phyloP scores from a whole-genome alignment of 2,113 vertebrate genomes.

The Amblyornis subalaris region DNA sequence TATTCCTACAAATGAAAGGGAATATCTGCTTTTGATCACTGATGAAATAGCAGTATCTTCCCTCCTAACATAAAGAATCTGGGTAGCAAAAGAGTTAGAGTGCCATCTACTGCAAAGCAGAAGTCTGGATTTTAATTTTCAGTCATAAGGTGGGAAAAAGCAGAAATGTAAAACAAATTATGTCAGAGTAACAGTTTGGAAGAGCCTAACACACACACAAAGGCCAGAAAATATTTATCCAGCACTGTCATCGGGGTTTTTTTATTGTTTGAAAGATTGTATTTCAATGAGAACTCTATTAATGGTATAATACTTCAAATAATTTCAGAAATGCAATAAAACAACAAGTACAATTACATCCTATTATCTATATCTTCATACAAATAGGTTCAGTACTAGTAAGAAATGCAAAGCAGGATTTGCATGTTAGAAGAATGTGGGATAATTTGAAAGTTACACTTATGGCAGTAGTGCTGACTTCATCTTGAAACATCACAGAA shows the following conservation, averaged over 20 bases:
- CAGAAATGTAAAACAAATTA: background rate
- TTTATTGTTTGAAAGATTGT: background rate
- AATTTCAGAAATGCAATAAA: background rate
- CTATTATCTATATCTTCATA: background rate
- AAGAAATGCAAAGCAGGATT: background rate
- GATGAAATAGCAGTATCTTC: background rate
- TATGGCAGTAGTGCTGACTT: background rate
- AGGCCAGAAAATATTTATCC: background rate
- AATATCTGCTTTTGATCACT: background rate
- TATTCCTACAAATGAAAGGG: background rate
- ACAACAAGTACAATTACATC: background rate
- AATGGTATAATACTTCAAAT: background rate
- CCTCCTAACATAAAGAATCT: background rate
- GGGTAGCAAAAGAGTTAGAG: background rate
- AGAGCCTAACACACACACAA: background rate
- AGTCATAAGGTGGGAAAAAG: background rate
- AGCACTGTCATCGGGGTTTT: background rate
- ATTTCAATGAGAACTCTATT: background rate
- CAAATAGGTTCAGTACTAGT: background rate
- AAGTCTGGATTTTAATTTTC: background rate
- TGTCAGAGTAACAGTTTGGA: background rate
- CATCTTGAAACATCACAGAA: background rate
- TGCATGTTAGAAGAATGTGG: background rate
- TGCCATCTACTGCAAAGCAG: slow-evolving; percentile 21
- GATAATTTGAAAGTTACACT: background rate